Evolutionary conservation across 64 coral and sea anemone species (phyloP).

Genomic region (Pachyseris speciosa): DNA sequence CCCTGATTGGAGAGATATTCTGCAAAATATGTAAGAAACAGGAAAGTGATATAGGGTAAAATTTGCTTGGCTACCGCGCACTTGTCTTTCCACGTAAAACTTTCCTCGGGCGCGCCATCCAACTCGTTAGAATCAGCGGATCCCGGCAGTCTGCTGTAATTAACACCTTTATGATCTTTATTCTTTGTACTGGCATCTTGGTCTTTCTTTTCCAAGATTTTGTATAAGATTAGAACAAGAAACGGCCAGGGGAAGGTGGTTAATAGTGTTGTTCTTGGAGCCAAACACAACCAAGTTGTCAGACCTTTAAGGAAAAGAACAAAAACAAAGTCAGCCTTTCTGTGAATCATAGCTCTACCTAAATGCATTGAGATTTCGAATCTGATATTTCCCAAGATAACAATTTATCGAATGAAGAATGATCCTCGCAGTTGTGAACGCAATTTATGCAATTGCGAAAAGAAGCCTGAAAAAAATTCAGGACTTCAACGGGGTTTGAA

Average conservation of each 20-base stretch:
- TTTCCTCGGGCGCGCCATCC: background rate
- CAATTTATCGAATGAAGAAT: too few relatives aligned
- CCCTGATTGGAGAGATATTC: constrained; percentile 65
- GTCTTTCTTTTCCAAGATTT: constrained; percentile 13
- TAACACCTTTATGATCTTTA: background rate
- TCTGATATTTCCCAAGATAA: too few relatives aligned
- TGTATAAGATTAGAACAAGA: background rate
- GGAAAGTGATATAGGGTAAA: constrained; percentile 26
- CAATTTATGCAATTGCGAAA: too few relatives aligned
- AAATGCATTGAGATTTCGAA: too few relatives aligned
- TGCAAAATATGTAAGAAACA: constrained; percentile 55
- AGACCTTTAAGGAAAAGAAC: background rate
- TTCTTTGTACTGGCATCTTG: background rate
- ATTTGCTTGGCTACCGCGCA: constrained; percentile 7
- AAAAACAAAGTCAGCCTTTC: background rate
- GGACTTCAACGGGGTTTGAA: too few relatives aligned
- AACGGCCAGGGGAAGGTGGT: constrained; percentile 23
- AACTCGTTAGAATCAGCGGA: background rate
- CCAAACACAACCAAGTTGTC: constrained; percentile 25
- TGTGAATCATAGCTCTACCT: background rate
- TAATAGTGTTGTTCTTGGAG: background rate
- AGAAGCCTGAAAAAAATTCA: too few relatives aligned
- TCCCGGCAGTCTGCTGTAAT: background rate
- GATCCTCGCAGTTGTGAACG: too few relatives aligned
- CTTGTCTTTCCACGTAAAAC: constrained; percentile 58